phyloP scores from a whole-genome alignment of 1,140 invertebrate species.

The Scylla paramamosain region DNA sequence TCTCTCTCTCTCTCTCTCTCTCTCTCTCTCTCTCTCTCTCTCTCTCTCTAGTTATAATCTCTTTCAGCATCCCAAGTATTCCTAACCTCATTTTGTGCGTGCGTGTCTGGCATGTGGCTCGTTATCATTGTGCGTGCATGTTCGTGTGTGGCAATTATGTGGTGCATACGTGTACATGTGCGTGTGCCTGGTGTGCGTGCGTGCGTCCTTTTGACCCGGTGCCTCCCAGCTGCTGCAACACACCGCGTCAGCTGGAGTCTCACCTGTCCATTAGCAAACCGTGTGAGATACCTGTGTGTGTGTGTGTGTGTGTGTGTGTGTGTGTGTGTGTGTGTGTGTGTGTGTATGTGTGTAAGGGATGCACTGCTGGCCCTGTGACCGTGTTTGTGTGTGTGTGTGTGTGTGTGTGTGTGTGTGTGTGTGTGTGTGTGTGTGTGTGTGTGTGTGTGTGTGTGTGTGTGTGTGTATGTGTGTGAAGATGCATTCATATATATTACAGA shows the following conservation, averaged over 20 bases:
- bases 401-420: background rate
- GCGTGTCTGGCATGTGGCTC: background rate
- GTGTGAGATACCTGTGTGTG: no score
- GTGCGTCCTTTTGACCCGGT: background rate
- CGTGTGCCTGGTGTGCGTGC: background rate
- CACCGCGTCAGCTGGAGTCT: background rate
- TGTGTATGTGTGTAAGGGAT: background rate
- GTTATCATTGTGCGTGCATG: background rate
- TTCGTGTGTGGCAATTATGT: background rate
- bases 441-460: background rate
- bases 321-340: background rate
- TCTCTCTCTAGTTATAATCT: background rate
- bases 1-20: background rate
- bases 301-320: no score
- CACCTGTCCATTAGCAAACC: no score
- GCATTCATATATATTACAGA: background rate
- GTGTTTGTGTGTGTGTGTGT: background rate
- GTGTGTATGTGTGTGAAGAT: background rate
- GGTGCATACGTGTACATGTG: background rate
- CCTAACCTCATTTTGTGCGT: background rate
- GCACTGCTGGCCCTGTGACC: background rate
- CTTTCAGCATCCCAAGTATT: background rate
- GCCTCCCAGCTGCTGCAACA: background rate
- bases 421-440: conserved; percentile 19
- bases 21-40: background rate